Conservation (phyloP, 2,113 vertebrate genomes). For the Dolichallabes microphthalmus region DNA sequence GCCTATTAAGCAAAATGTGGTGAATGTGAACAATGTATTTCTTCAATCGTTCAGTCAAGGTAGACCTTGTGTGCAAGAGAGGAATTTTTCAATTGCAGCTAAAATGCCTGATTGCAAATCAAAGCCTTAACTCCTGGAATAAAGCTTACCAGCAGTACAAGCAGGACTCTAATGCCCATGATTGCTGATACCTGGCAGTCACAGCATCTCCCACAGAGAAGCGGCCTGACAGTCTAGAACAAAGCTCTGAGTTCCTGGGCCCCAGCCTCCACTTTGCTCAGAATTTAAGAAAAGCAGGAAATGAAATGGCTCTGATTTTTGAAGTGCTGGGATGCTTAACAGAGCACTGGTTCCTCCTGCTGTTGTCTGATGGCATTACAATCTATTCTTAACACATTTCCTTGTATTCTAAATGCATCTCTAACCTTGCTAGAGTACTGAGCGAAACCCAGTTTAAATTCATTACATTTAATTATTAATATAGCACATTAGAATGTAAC, state of each 20-base stretch:
- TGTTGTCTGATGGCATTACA: slow-evolving; percentile 23
- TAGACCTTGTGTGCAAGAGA: slow-evolving; percentile 48
- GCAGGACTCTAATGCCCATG: slow-evolving; percentile 53
- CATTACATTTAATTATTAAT: background rate
- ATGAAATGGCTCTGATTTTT: slow-evolving; percentile 35
- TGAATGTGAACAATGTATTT: slow-evolving; percentile 9
- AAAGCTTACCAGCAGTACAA: slow-evolving; percentile 48
- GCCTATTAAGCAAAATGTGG: background rate
- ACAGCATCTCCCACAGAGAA: slow-evolving; percentile 45
- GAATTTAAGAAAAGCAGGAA: slow-evolving; percentile 36
- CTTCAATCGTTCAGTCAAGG: background rate
- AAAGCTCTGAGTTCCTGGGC: slow-evolving; percentile 37
- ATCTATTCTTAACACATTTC: background rate
- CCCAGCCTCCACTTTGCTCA: slow-evolving; percentile 39
- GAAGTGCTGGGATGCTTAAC: background rate
- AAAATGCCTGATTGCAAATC: slow-evolving; percentile 55
- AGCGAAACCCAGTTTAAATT: background rate
- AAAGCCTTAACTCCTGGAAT: slow-evolving; percentile 46
- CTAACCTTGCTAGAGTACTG: background rate
- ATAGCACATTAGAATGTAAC: background rate
- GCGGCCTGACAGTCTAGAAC: slow-evolving; percentile 55
- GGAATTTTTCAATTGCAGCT: slow-evolving; percentile 29
- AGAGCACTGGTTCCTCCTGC: slow-evolving; percentile 41
- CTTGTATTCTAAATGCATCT: background rate
- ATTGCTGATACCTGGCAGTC: slow-evolving; percentile 50